Conservation (phyloP, 2,113 vertebrate species). For the Gnathonemus echidnorhynchus region DNA sequence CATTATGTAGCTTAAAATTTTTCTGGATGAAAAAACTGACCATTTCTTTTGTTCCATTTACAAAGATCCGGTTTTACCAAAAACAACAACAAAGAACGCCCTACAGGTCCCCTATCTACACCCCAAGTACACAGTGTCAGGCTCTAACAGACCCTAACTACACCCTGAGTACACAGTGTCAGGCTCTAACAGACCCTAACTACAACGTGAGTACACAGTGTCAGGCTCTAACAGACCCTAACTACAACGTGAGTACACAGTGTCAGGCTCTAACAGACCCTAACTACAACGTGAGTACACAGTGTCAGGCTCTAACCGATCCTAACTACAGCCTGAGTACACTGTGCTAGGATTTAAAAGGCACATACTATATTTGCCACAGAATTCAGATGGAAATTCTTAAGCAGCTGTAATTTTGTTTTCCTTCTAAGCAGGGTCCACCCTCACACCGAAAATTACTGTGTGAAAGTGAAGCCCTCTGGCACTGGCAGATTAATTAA, state of each 20-base stretch:
- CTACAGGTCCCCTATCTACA: not conserved
- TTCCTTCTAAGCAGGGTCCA: not conserved
- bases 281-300: not conserved
- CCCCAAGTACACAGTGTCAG: not conserved
- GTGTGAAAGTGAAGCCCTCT: not conserved
- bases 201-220: not conserved
- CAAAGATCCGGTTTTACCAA: not conserved
- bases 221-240: not conserved
- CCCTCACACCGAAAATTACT: not conserved
- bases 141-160: not conserved
- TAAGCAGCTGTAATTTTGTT: not conserved
- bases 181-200: not conserved
- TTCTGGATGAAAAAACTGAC: not conserved
- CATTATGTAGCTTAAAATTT: not conserved
- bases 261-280: not conserved
- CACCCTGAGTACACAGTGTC: not conserved
- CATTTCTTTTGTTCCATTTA: not conserved
- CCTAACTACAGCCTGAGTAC: not conserved
- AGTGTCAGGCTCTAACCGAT: not conserved
- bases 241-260: not conserved
- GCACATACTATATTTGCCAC: not conserved
- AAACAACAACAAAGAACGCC: not conserved
- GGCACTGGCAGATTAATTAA: not conserved
- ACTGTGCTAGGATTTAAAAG: not conserved
- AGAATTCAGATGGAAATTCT: constrained; percentile 31